Evolutionary conservation across 35 echinoderm and acorn worm genomes (phyloP).

Genomic region (Lytechinus pictus): DNA sequence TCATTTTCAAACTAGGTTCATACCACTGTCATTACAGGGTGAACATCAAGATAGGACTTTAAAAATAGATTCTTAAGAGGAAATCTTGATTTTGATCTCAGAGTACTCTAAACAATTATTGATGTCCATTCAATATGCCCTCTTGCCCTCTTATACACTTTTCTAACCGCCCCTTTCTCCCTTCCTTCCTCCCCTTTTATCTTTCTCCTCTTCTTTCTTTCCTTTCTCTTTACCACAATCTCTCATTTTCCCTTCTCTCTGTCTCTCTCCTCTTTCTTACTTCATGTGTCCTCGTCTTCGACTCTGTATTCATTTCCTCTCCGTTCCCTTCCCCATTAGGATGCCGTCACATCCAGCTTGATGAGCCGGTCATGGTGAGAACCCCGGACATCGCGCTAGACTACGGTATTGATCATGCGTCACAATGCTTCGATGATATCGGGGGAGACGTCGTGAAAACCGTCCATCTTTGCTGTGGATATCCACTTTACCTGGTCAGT

Average conservation of each 20-base stretch:
- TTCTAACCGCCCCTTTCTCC: background rate
- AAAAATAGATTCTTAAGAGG: too few relatives aligned
- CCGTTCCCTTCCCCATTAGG: background rate
- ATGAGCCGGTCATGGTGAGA: conserved; percentile 68
- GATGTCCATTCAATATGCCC: too few relatives aligned
- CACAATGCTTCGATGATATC: conserved; percentile 68
- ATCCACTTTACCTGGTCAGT: conserved; percentile 66
- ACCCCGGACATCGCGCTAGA: conserved; percentile 47
- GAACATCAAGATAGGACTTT: too few relatives aligned
- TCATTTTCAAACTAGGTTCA: too few relatives aligned
- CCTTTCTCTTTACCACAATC: background rate
- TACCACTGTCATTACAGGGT: too few relatives aligned
- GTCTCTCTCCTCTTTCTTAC: background rate
- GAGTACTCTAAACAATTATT: too few relatives aligned
- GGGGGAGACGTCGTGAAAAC: conserved; percentile 62
- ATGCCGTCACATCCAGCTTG: conserved; percentile 76
- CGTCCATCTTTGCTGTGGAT: conserved; percentile 79
- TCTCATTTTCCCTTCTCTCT: background rate
- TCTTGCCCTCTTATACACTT: too few relatives aligned
- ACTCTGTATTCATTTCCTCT: background rate
- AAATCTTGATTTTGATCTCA: too few relatives aligned
- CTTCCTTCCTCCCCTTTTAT: background rate
- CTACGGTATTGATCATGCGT: conserved; percentile 72
- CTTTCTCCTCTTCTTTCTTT: background rate
- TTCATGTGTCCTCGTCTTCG: too few relatives aligned